These are phyloP conservation scores for Rugalucina vietnamica DNA, from an alignment of 2,888 invertebrate species.

Conservation along the genomic window DNA sequence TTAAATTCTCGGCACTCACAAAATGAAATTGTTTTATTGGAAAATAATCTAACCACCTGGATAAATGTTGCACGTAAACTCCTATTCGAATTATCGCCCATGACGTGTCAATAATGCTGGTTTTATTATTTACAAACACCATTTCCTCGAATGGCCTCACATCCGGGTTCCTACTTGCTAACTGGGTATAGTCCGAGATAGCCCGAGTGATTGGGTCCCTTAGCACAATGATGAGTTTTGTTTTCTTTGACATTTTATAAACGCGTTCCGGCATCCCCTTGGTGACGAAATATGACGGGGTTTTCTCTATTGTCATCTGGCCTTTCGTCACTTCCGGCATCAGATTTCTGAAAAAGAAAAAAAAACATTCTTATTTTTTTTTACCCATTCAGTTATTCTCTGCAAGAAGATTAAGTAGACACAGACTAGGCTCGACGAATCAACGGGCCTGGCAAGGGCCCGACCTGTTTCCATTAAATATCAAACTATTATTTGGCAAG, in stretches of 20 bases:
- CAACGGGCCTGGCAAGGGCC: background rate
- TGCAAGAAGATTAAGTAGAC: background rate
- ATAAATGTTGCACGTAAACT: constrained; percentile 92
- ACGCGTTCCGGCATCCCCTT: constrained; percentile 92
- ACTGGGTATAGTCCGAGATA: constrained; percentile 96
- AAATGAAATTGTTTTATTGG: constrained; percentile 92
- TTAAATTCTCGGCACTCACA: constrained; percentile 94
- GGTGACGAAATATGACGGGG: constrained; percentile 96
- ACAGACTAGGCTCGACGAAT: background rate
- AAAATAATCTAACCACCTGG: constrained; percentile 94
- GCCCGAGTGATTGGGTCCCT: constrained; percentile 96
- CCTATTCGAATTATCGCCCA: constrained; percentile 92
- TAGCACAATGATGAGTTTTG: constrained; percentile 93
- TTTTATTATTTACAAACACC: constrained; percentile 88
- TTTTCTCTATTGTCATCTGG: constrained; percentile 97
- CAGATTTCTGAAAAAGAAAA: constrained; percentile 87
- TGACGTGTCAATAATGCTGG: constrained; percentile 90
- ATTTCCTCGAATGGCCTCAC: constrained; percentile 80
- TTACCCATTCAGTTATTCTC: background rate
- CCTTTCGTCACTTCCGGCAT: constrained; percentile 95
- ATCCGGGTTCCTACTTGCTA: constrained; percentile 81
- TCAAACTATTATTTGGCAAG: background rate
- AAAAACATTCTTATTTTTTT: too few species aligned
- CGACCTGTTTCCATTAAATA: background rate
- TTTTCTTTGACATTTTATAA: constrained; percentile 92